A percentile compares a stretch with the other conserved stretches of the same genome.
phyloP scores from a whole-genome alignment of 2,888 invertebrate species.

The Chymomyza procnemis region DNA sequence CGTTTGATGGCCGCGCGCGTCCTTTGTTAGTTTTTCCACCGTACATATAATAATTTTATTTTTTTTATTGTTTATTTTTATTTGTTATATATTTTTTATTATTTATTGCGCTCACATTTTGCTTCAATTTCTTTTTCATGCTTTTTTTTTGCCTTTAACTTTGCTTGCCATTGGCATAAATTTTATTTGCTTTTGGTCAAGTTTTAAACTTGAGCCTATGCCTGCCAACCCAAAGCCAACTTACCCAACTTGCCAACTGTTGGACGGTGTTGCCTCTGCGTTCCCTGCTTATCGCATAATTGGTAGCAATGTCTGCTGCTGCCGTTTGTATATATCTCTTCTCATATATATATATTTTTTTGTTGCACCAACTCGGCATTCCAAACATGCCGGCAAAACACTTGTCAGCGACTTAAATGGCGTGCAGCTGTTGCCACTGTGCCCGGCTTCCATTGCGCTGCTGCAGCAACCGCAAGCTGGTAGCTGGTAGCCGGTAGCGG shows the following conservation, averaged over 20 bases:
- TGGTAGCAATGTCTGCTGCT: slow-evolving; percentile 67
- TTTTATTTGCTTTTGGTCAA: slow-evolving; percentile 19
- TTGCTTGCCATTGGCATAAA: slow-evolving; percentile 14
- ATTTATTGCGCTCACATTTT: slow-evolving; percentile 48
- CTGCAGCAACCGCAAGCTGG: slow-evolving; percentile 22
- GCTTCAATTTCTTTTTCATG: slow-evolving; percentile 22
- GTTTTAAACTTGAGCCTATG: slow-evolving; percentile 43
- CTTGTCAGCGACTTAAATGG: slow-evolving; percentile 71
- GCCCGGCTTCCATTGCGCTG: slow-evolving; percentile 1
- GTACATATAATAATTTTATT: slow-evolving; percentile 26
- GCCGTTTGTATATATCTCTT: slow-evolving; percentile 51
- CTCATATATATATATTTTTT: neutral
- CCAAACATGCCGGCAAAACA: slow-evolving; percentile 68
- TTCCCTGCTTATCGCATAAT: slow-evolving; percentile 64
- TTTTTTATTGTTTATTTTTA: slow-evolving; percentile 37
- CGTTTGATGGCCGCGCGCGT: slow-evolving; percentile 66
- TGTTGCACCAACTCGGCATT: slow-evolving; percentile 41
- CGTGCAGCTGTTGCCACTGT: slow-evolving; percentile 65
- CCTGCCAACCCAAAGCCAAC: neutral
- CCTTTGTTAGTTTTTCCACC: slow-evolving; percentile 68
- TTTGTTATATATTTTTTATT: slow-evolving; percentile 31
- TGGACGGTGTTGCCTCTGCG: neutral
- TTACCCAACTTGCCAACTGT: too few relatives aligned
- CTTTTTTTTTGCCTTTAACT: slow-evolving; percentile 4
- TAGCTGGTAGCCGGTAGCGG: slow-evolving; percentile 30